Conservation (phyloP, 1,140 invertebrate genomes). For the Adelges cooleyi region DNA sequence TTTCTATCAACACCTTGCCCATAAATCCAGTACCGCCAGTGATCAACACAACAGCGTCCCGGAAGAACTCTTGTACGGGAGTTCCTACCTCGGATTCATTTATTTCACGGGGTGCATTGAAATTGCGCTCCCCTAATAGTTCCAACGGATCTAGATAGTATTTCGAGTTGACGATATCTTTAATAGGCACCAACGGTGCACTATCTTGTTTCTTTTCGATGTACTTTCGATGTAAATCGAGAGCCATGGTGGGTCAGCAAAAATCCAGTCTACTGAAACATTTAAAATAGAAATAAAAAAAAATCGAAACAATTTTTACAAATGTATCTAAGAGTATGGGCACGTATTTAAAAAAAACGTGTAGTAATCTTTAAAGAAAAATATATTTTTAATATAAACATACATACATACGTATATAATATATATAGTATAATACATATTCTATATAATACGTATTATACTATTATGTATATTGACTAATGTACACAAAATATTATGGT, state of each 20-base stretch:
- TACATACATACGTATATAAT: too few species aligned
- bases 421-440: too few species aligned
- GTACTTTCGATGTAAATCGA: slow-evolving; percentile 29
- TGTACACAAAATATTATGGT: too few species aligned
- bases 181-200: slow-evolving; percentile 1
- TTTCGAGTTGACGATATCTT: slow-evolving; percentile 31
- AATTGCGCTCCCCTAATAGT: slow-evolving; percentile 30
- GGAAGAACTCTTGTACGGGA: slow-evolving; percentile 39
- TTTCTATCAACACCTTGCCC: slow-evolving; percentile 76
- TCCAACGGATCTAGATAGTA: slow-evolving; percentile 31
- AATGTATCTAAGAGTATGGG: too few species aligned
- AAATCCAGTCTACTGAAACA: too few species aligned
- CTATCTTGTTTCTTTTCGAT: slow-evolving; percentile 9
- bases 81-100: slow-evolving; percentile 27
- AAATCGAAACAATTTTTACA: too few species aligned
- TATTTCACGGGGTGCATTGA: slow-evolving; percentile 28
- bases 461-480: too few species aligned
- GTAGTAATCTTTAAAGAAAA: too few species aligned
- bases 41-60: slow-evolving; percentile 42
- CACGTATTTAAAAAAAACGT: too few species aligned
- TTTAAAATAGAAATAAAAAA: too few species aligned
- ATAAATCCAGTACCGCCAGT: slow-evolving; percentile 57
- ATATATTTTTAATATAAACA: too few species aligned
- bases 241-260: slow-evolving; percentile 16
- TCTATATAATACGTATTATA: too few species aligned